Evolutionary conservation across 1,140 invertebrate genomes (phyloP), one percentile per base, ranked within the genome.

Genomic region (Leptopilina boulardi): DNA sequence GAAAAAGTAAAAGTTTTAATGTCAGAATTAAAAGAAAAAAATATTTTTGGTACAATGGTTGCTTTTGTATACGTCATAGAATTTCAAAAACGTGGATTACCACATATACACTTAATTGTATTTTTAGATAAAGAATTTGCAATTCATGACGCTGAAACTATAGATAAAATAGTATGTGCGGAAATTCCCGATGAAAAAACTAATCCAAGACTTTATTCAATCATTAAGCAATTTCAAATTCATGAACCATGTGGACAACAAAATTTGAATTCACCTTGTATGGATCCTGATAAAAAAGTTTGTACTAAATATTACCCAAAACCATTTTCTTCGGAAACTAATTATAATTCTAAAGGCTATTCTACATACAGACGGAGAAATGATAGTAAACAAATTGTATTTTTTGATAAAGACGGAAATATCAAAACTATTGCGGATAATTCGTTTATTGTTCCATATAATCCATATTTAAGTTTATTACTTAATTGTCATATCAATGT

Each of bases 161-260:
- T 47, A 4, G 44, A 47, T 47, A 47, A 47, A 47, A 47, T 47
- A 47, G 15, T 44, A 47, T 47, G 30, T 75, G 51, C 73, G 4
- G 47, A 73, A 73, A 73, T 11, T 47, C 71, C 71, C 4, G 41
- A 72, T 13, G 13, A 54, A 26, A 30, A 5, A 15, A 44, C 0
- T n/a, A 47, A 47, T 47, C 11, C 11, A 47, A 47, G 15, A 4
- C 21, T 54, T 1, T 19, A 30, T 54, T 2, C n/a, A 11, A 88
- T 83, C 30, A 71, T 85, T 21, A 78, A 41, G n/a, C 79, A 74
- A 66, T 76, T 84, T 44, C 86, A 83, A 79, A 81, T 87, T 71
- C 84, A 87, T 82, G 80, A 79, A 59, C 87, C 86, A 30, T 87
- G 87, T 82, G 82, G 88, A 54, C 13, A 41, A 5, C 19, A 51